Evolutionary conservation across 2,888 invertebrate genomes (phyloP), one percentile per base, ranked within the genome.

Genomic region (Nemurella pictetii): DNA sequence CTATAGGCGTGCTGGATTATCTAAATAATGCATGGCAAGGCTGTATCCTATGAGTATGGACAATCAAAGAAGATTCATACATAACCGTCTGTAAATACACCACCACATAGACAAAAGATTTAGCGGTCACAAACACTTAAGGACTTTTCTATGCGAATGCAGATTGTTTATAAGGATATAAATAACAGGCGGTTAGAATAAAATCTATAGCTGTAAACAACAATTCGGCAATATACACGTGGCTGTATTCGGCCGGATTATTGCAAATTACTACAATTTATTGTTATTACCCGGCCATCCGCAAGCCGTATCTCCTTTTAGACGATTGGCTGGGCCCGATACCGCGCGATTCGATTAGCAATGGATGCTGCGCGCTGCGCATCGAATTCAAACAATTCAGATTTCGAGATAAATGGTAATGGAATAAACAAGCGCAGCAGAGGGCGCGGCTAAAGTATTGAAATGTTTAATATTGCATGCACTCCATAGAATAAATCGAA

Each of bases 261-360:
- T 27, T 28, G 72, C 82, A 82, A 82, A 82, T 82, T 82, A 82
- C 78, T 78, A 72, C 28, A 82, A 82, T 82, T 82, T 82, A 82
- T 82, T 82, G 82, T 82, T 72, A 82, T 82, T 82, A 55, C 82
- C 55, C 77, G 75, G 30, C 55, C 55, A 72, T 72, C 27, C 82
- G 27, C 78, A n/a, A 55, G 28, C 72, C 28, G 9, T 25, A 27
- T 82, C 82, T 27, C 55, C 72, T 26, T 82, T 26, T 27, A 82
- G 28, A 55, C 82, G 82, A 82, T 82, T 72, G 26, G 29, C 27
- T 72, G 20, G 80, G n/a, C 32, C 26, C 80, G 80, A 32, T 80
- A 28, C 9, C 12, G 0, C 20, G 30, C 26, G 36, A 82, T 72
- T 36, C 82, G 55, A 55, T 28, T 82, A 82, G 36, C 32, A n/a